Conservation (phyloP, 2,888 invertebrate species). For the Scrobipalpa atriplicella region DNA sequence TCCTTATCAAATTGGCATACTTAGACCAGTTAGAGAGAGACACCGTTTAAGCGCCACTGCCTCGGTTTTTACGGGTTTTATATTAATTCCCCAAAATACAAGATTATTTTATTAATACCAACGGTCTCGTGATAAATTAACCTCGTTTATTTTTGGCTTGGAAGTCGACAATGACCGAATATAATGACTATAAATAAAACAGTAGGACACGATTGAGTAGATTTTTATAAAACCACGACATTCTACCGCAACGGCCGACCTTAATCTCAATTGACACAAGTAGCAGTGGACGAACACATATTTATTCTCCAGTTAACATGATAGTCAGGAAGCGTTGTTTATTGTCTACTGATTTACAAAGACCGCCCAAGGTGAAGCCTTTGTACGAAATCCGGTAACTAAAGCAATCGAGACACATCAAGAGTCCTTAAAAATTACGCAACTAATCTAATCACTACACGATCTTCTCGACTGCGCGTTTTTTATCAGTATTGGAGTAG, state of each 20-base stretch:
- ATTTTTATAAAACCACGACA: slow-evolving; percentile 24
- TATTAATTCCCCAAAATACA: slow-evolving; percentile 27
- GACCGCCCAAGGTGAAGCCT: slow-evolving; percentile 62
- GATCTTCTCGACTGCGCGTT: slow-evolving; percentile 8
- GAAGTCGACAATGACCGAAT: slow-evolving; percentile 9
- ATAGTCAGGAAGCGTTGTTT: slow-evolving; percentile 63
- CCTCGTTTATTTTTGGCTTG: slow-evolving; percentile 30
- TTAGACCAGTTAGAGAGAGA: slow-evolving; percentile 37
- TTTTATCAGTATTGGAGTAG: neutral
- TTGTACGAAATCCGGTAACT: slow-evolving; percentile 50
- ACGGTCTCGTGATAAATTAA: slow-evolving; percentile 34
- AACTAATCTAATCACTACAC: slow-evolving; percentile 3
- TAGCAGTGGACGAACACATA: slow-evolving; percentile 54
- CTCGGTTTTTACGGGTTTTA: slow-evolving; percentile 37
- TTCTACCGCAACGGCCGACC: slow-evolving; percentile 49
- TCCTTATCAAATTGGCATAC: slow-evolving; percentile 37
- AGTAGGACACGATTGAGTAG: slow-evolving; percentile 17
- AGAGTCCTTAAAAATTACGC: slow-evolving; percentile 20
- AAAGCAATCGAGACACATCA: slow-evolving; percentile 34
- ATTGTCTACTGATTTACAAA: slow-evolving; percentile 55
- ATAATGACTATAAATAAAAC: slow-evolving; percentile 21
- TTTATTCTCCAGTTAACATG: slow-evolving; percentile 68
- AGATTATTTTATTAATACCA: slow-evolving; percentile 12
- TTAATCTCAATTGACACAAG: slow-evolving; percentile 62
- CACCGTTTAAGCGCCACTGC: slow-evolving; percentile 37